phyloP scores from a whole-genome alignment of 2,888 invertebrate species.

The Campopleginae sp. region DNA sequence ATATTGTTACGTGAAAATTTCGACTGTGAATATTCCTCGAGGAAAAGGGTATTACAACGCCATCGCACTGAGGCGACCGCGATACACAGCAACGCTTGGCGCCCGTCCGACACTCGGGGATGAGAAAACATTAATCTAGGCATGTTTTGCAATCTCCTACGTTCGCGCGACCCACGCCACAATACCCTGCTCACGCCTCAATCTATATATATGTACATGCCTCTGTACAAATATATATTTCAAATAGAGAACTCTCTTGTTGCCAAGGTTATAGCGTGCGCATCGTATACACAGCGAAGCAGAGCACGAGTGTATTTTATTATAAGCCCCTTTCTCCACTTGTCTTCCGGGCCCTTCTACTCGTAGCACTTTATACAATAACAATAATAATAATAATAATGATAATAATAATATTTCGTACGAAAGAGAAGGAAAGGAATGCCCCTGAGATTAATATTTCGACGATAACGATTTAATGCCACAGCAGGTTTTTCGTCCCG shows the following conservation, averaged over 20 bases:
- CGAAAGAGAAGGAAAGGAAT: conserved; percentile 55
- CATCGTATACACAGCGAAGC: conserved; percentile 61
- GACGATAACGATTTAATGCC: conserved; percentile 75
- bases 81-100: conserved; percentile 12
- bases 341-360: conserved; percentile 44
- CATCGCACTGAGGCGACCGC: conserved; percentile 68
- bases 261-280: conserved; percentile 81
- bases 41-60: conserved; percentile 54
- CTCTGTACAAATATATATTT: conserved; percentile 42
- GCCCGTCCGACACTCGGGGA: conserved; percentile 71
- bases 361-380: conserved; percentile 47
- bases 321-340: conserved; percentile 63
- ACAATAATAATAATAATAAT: conserved; percentile 19
- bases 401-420: conserved; percentile 34
- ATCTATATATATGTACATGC: conserved; percentile 63
- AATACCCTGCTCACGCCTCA: conserved; percentile 63
- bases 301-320: conserved; percentile 60
- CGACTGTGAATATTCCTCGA: conserved; percentile 29
- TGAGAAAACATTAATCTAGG: conserved; percentile 84
- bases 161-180: conserved; percentile 66
- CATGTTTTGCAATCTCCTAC: conserved; percentile 83
- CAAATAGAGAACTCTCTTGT: conserved; percentile 83
- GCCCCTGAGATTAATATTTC: conserved; percentile 80
- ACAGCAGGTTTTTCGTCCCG: conserved; percentile 37
- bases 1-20: conserved; percentile 29